These are phyloP conservation scores for Chrysocyon brachyurus DNA, from an alignment of 2,797 vertebrate genomes.

Conservation along the genomic window DNA sequence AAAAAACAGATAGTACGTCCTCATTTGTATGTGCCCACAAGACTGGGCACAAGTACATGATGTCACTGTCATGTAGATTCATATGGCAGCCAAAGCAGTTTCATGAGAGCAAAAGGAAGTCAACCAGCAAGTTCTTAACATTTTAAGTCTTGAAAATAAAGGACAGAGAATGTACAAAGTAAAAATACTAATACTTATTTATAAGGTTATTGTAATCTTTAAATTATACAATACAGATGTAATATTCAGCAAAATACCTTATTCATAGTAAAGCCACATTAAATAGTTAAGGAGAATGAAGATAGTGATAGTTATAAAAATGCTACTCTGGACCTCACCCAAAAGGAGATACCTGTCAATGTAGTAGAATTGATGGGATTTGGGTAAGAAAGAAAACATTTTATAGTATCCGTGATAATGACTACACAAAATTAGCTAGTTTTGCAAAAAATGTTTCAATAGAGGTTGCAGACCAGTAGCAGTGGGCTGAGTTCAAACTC, in stretches of 20 bases:
- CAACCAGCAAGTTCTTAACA: background rate
- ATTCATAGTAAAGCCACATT: background rate
- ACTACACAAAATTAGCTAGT: background rate
- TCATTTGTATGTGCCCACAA: background rate
- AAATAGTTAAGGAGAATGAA: background rate
- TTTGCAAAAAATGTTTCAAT: background rate
- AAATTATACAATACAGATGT: background rate
- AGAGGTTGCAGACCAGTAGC: background rate
- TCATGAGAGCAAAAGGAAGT: background rate
- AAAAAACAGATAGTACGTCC: background rate
- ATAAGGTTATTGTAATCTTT: background rate
- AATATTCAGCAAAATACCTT: background rate
- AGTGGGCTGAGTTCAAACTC: background rate
- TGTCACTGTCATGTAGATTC: background rate
- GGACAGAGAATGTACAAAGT: background rate
- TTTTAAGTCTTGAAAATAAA: background rate
- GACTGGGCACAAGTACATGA: background rate
- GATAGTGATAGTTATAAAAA: background rate
- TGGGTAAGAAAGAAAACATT: background rate
- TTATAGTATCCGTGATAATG: background rate
- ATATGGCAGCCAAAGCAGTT: background rate
- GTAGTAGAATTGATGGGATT: background rate
- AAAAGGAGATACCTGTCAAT: background rate
- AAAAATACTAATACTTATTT: background rate
- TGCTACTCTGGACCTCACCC: background rate